Evolutionary conservation across 2,888 invertebrate genomes (phyloP).

Genomic region (Thereva nobilitata): DNA sequence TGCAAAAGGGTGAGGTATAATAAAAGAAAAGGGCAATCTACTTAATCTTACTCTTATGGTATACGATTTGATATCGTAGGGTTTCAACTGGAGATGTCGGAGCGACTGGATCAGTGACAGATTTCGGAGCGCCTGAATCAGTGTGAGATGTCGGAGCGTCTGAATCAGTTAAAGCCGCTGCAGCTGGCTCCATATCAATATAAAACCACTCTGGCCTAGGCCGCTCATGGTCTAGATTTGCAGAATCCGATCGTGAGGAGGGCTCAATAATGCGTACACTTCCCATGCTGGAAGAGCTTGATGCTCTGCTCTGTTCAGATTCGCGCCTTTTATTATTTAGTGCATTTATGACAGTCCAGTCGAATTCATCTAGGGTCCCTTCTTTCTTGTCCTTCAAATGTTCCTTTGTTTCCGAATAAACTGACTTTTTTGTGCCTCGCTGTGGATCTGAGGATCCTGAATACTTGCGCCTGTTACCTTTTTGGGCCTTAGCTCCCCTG

Average conservation of each 20-base stretch:
- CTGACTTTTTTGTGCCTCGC: neutral
- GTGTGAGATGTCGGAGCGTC: too few species aligned
- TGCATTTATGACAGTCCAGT: conserved; percentile 50
- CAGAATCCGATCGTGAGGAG: neutral
- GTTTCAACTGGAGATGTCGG: neutral
- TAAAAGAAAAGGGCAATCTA: neutral
- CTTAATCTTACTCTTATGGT: conserved; percentile 18
- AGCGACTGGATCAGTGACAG: too few species aligned
- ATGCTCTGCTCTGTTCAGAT: conserved; percentile 6
- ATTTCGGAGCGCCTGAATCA: too few species aligned
- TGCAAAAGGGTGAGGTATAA: conserved; percentile 39
- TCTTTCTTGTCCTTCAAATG: conserved; percentile 1
- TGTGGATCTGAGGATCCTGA: too few species aligned
- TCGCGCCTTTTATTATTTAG: conserved; percentile 34
- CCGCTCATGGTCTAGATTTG: conserved; percentile 45
- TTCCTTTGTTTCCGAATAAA: neutral
- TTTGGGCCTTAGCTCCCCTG: neutral
- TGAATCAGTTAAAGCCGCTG: conserved; percentile 28
- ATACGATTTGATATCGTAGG: conserved; percentile 14
- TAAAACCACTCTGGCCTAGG: conserved; percentile 49
- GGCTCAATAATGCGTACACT: neutral
- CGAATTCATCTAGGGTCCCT: conserved; percentile 35
- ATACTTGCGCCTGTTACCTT: too few species aligned
- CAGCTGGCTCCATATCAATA: conserved; percentile 44
- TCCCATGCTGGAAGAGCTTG: neutral